Base-by-base conservation (phyloP, 2,888 invertebrate species). In the Congeria kusceri region DNA sequence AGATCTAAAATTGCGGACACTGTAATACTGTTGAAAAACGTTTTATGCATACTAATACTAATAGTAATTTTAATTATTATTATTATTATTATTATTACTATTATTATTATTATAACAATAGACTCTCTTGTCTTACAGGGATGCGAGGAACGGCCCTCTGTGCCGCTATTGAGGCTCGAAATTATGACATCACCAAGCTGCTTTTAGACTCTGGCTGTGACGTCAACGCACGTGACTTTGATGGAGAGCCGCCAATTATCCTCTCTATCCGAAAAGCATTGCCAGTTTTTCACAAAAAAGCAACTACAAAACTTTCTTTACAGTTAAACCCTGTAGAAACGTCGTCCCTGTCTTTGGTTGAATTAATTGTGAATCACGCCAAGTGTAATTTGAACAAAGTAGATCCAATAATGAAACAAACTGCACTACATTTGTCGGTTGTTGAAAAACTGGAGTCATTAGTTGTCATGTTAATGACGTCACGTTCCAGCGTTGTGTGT, bases 101-200 rank as follows among this genome's bases (percentile, higher is more conserved):
- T n/a, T n/a, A n/a, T n/a, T n/a, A n/a, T n/a, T n/a, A n/a, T n/a
- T n/a, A n/a, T n/a, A n/a, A n/a, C 32, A 27, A 18, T 27, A 11
- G 29, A 77, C 32, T 13, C 13, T 39, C 39, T 13, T 39, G 3
- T 1, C 39, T 39, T 78, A 39, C 80, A 71, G 88, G 88, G 20
- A 86, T 88, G 84, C 76, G 87, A 39, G 89, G 89, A 18, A 89
- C 89, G 44, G 83, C 86, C 3, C 72, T 89, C 27, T 89, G 89
- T 84, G 87, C 87, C 11, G 86, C 88, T n/a, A 86, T 89, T 47
- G 83, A 85, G 39, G 81, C 86, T 9, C 72, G 81, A 25, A 86
- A 86, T 27, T 57, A 73, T 11, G 73, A 80, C 9, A 86, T 89
- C 25, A 85, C 83, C 20, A 71, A 72, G 44, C 87, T 74, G 62